phyloP scores from a whole-genome alignment of 2,113 vertebrate genomes.

The Collichthys lucidus region DNA sequence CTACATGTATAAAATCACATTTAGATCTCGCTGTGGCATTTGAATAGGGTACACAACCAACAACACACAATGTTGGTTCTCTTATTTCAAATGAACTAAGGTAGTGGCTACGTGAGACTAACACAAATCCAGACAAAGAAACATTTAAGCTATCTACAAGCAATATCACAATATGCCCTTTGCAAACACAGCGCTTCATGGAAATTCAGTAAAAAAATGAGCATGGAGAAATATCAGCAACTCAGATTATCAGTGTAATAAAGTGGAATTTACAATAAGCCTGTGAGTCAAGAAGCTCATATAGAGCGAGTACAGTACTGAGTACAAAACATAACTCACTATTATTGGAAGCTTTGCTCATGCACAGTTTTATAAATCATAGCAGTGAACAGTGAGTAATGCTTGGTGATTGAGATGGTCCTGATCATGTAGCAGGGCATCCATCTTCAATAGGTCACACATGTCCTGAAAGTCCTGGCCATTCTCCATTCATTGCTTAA shows the following conservation, averaged over 20 bases:
- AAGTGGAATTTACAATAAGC: constrained; percentile 58
- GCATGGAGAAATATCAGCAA: not conserved
- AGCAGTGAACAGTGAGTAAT: constrained; percentile 20
- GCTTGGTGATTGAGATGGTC: not conserved
- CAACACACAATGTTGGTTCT: not conserved
- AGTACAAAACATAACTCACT: constrained; percentile 4
- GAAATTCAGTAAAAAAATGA: not conserved
- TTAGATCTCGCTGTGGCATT: too few species aligned
- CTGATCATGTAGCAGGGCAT: too few species aligned
- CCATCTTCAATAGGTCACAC: too few species aligned
- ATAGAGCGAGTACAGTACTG: not conserved
- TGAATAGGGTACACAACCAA: too few species aligned
- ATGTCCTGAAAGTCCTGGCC: too few species aligned
- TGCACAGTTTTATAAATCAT: constrained; percentile 3
- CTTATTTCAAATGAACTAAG: not conserved
- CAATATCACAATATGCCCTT: not conserved
- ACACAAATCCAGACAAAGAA: not conserved
- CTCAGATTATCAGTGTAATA: constrained; percentile 56
- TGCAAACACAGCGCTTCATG: not conserved
- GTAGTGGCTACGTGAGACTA: not conserved
- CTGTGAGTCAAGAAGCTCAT: constrained; percentile 29
- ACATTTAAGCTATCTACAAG: not conserved
- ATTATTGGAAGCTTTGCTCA: constrained; percentile 3
- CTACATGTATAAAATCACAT: too few species aligned
- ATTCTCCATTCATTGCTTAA: too few species aligned